phyloP scores from a whole-genome alignment of 1,140 invertebrate genomes.

The Panulirus ornatus region DNA sequence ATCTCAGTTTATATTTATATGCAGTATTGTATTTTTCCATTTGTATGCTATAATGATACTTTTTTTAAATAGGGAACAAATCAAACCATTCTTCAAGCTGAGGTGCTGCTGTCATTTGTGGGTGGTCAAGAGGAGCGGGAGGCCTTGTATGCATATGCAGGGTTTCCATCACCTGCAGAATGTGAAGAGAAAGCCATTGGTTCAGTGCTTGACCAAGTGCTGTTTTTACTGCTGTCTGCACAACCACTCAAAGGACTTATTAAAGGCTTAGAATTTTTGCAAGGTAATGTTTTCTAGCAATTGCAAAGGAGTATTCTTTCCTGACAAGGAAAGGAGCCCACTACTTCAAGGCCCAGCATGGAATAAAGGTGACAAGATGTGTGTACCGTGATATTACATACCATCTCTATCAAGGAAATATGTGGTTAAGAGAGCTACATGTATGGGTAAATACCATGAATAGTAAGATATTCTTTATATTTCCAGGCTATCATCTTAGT shows the following conservation, averaged over 20 bases:
- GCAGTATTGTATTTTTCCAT: too few species aligned
- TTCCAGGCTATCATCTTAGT: too few species aligned
- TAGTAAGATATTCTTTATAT: too few species aligned
- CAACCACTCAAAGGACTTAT: constrained; percentile 58
- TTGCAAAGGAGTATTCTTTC: not conserved
- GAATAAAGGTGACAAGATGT: too few species aligned
- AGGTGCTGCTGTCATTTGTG: constrained; percentile 41
- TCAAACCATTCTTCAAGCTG: constrained; percentile 33
- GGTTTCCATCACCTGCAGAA: constrained; percentile 47
- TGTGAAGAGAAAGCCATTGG: constrained; percentile 42
- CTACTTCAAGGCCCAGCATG: too few species aligned
- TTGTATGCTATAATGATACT: too few species aligned
- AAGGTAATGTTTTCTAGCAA: constrained; percentile 56
- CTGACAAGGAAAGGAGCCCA: not conserved
- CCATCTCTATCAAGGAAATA: too few species aligned
- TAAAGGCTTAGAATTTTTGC: constrained; percentile 51
- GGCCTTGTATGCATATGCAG: constrained; percentile 22
- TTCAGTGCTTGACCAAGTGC: constrained; percentile 51
- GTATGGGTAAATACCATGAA: too few species aligned
- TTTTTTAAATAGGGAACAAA: constrained; percentile 43
- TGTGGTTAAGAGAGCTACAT: too few species aligned
- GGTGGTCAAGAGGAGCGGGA: constrained; percentile 51
- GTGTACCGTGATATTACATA: too few species aligned
- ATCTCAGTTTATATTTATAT: too few species aligned
- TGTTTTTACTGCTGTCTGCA: constrained; percentile 48